Percentiles rank a stretch among this genome's conserved stretches.
These are phyloP conservation scores for Autographa gamma DNA, from an alignment of 2,888 invertebrate genomes.

Conservation along the genomic window DNA sequence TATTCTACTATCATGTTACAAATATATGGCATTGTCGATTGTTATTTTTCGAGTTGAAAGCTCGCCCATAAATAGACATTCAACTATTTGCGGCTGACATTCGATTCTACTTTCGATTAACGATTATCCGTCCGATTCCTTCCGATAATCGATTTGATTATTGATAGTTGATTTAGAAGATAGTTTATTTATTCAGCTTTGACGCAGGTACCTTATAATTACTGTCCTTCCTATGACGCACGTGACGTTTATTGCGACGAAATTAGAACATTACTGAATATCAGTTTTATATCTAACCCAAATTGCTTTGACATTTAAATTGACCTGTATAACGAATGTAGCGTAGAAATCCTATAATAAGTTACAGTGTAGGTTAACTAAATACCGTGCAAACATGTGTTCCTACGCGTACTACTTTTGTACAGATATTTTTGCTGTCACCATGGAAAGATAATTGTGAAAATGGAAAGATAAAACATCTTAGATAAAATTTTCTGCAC, in stretches of 20 bases:
- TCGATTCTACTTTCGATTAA: slow-evolving; percentile 33
- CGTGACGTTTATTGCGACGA: slow-evolving; percentile 40
- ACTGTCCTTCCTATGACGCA: slow-evolving; percentile 48
- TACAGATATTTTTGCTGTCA: slow-evolving; percentile 5
- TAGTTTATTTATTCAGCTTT: slow-evolving; percentile 21
- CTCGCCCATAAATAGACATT: slow-evolving; percentile 42
- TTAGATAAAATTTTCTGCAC: too few species aligned
- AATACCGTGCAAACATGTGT: neutral
- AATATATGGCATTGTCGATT: slow-evolving; percentile 48
- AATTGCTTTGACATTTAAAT: slow-evolving; percentile 60
- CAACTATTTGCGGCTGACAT: slow-evolving; percentile 17
- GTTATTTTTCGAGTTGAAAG: slow-evolving; percentile 52
- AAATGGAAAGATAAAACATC: too few species aligned
- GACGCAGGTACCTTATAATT: slow-evolving; percentile 25
- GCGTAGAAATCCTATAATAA: slow-evolving; percentile 43
- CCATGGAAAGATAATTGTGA: too few species aligned
- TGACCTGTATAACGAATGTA: slow-evolving; percentile 54
- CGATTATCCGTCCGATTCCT: slow-evolving; percentile 10
- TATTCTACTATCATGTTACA: slow-evolving; percentile 46
- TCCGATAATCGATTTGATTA: slow-evolving; percentile 7
- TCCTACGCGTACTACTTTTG: neutral
- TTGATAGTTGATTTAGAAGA: slow-evolving; percentile 13
- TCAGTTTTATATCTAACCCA: slow-evolving; percentile 57
- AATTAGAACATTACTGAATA: slow-evolving; percentile 59
- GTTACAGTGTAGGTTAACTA: slow-evolving; percentile 17